Percentiles rank a stretch among this genome's conserved stretches.
Evolutionary conservation across 1,140 invertebrate genomes (phyloP).

Genomic region (Homarus americanus): DNA sequence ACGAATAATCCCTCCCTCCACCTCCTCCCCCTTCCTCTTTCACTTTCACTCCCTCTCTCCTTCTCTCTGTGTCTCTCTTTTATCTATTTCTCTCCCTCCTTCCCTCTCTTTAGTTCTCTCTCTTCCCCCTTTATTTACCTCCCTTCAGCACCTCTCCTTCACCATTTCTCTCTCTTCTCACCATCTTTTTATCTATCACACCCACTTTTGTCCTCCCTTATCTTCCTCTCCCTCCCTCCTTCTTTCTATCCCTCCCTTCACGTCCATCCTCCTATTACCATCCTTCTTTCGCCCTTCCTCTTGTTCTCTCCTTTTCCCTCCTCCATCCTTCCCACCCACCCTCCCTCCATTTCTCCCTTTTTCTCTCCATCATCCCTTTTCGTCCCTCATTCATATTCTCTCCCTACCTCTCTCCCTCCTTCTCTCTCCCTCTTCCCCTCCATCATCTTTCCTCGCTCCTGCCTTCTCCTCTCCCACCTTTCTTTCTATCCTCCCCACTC

Average conservation of each 20-base stretch:
- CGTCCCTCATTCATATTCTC: no score
- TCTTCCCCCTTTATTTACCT: not conserved
- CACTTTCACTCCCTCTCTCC: not conserved
- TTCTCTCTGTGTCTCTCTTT: no score
- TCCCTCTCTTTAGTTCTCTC: not conserved
- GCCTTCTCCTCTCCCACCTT: not conserved
- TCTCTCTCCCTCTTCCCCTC: not conserved
- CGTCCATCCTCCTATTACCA: not conserved
- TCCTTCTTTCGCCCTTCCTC: no score
- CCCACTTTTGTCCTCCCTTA: no score
- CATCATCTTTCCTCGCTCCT: not conserved
- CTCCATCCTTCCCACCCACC: not conserved
- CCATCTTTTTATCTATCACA: not conserved
- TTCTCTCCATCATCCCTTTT: not conserved
- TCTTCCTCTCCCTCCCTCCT: not conserved
- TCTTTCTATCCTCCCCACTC: not conserved
- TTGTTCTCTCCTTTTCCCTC: not conserved
- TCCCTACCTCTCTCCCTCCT: not conserved
- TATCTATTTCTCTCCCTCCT: conserved; percentile 37
- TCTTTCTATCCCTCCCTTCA: not conserved
- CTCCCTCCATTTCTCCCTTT: not conserved
- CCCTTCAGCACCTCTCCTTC: not conserved
- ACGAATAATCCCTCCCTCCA: not conserved
- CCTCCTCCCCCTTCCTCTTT: not conserved
- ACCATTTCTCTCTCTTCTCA: conserved; percentile 5